A percentile compares a stretch with the other conserved stretches of the same genome.
These are phyloP conservation scores for Ptyas mucosa DNA, from an alignment of 2,113 vertebrate genomes.

Conservation along the genomic window DNA sequence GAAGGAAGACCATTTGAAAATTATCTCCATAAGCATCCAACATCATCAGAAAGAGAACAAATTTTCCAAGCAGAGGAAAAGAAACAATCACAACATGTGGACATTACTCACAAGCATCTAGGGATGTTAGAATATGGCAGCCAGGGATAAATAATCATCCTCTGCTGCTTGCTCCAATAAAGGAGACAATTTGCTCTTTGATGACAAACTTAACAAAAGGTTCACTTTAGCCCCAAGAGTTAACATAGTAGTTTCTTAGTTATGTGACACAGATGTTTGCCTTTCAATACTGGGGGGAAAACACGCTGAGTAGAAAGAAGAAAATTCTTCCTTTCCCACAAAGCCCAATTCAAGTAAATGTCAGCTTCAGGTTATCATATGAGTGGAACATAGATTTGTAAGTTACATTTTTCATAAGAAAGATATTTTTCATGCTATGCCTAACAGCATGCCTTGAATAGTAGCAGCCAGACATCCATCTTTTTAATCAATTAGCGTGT, in stretches of 20 bases:
- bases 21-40: not conserved
- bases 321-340: not conserved
- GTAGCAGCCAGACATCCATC: not conserved
- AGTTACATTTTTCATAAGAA: not conserved
- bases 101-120: not conserved
- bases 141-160: not conserved
- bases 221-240: not conserved
- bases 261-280: not conserved
- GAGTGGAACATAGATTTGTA: not conserved
- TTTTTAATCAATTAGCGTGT: not conserved
- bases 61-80: not conserved
- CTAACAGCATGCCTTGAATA: not conserved
- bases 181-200: not conserved
- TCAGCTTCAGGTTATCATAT: not conserved
- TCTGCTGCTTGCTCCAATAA: not conserved
- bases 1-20: not conserved
- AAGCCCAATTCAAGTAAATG: not conserved
- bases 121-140: not conserved
- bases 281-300: not conserved
- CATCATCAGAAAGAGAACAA: not conserved
- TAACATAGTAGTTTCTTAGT: not conserved
- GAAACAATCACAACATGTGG: not conserved
- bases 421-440: not conserved
- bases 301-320: not conserved
- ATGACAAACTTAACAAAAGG: not conserved